These are phyloP conservation scores for Trachelus tabidus DNA, from an alignment of 2,888 invertebrate species.

Conservation along the genomic window DNA sequence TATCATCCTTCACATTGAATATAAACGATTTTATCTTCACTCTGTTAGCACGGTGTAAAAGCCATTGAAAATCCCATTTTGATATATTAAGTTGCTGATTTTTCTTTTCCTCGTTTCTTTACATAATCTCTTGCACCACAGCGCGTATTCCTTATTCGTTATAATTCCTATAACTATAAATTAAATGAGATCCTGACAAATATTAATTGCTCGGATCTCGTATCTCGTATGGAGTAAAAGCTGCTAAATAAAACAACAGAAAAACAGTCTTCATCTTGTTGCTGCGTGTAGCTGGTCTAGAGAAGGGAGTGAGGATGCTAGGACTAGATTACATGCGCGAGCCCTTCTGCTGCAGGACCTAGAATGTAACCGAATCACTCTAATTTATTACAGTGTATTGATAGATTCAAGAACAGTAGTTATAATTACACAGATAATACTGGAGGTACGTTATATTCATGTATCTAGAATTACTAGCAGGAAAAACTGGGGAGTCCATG, in stretches of 20 bases:
- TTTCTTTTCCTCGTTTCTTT: slow-evolving; percentile 6
- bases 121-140: slow-evolving; percentile 4
- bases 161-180: not conserved
- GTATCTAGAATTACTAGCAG: not conserved
- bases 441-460: not conserved
- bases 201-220: not conserved
- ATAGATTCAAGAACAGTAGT: not conserved
- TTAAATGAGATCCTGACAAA: not conserved
- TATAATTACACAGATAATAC: not conserved
- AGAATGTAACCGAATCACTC: slow-evolving; percentile 47
- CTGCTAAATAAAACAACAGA: slow-evolving; percentile 36
- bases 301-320: slow-evolving; percentile 40
- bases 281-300: slow-evolving; percentile 43
- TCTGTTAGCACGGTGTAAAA: not conserved
- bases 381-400: slow-evolving; percentile 31
- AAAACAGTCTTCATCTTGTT: slow-evolving; percentile 55
- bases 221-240: slow-evolving; percentile 26
- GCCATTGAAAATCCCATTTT: not conserved
- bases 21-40: too few species aligned
- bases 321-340: slow-evolving; percentile 83
- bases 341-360: slow-evolving; percentile 91
- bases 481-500: not conserved
- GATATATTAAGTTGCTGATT: not conserved
- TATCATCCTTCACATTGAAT: too few species aligned
- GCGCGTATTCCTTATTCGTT: not conserved